Conservation (phyloP, 2,888 invertebrate species). For the Dichetophora obliterata region DNA sequence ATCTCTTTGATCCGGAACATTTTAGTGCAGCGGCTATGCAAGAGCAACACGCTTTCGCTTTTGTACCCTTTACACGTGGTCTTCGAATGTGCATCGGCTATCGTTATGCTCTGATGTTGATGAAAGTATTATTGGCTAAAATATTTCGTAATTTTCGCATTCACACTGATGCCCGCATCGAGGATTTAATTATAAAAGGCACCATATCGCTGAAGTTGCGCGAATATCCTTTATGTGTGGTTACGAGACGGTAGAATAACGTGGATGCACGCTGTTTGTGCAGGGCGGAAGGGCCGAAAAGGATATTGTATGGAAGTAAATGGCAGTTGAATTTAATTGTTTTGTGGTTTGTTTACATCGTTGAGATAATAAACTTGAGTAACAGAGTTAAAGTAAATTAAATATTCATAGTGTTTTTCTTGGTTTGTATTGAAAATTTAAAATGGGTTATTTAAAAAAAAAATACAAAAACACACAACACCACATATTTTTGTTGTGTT, state of each 20-base stretch:
- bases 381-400: not conserved
- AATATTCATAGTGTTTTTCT: not conserved
- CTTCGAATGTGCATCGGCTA: constrained; percentile 67
- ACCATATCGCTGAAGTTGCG: constrained; percentile 63
- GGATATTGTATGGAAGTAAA: not conserved
- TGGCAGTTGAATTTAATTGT: constrained; percentile 20
- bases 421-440: no score
- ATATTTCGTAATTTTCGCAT: constrained; percentile 63
- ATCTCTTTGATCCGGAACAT: constrained; percentile 61
- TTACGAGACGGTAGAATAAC: constrained; percentile 41
- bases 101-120: constrained; percentile 63
- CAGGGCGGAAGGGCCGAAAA: not conserved
- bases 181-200: constrained; percentile 60
- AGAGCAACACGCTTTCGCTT: constrained; percentile 60
- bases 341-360: constrained; percentile 4
- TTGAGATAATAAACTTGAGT: constrained; percentile 5
- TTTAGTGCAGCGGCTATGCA: constrained; percentile 54
- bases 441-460: no score
- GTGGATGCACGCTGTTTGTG: not conserved
- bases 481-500: no score
- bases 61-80: constrained; percentile 66
- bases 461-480: no score
- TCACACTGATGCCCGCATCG: constrained; percentile 55
- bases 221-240: constrained; percentile 61
- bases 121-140: constrained; percentile 63